Percentiles rank a stretch among this genome's conserved stretches.
Evolutionary conservation across 2,888 invertebrate genomes (phyloP).

Genomic region (Apocheima hispidaria): DNA sequence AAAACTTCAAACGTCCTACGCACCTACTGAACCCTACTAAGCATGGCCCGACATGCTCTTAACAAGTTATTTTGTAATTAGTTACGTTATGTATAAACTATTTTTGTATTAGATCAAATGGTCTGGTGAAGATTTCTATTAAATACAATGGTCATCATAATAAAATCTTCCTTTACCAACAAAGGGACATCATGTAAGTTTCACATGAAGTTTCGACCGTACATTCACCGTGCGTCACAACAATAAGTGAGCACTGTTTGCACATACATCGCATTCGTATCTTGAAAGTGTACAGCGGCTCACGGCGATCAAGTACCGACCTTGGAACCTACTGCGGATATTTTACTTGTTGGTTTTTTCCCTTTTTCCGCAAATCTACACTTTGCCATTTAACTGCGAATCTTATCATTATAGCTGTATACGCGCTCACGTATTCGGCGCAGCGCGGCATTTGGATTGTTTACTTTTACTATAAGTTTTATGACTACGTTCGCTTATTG

Average conservation of each 20-base stretch:
- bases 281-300: slow-evolving; percentile 76
- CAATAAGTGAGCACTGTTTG: slow-evolving; percentile 58
- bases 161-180: no score
- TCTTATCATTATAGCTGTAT: slow-evolving; percentile 44
- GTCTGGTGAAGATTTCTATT: no score
- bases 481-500: neutral
- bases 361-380: slow-evolving; percentile 75
- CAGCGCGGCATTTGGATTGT: slow-evolving; percentile 50
- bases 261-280: slow-evolving; percentile 55
- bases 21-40: no score
- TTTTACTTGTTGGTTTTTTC: slow-evolving; percentile 73
- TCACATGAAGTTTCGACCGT: slow-evolving; percentile 18
- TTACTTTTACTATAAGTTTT: slow-evolving; percentile 21
- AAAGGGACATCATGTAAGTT: neutral
- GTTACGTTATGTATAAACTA: no score
- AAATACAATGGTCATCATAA: no score
- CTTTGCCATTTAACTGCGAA: slow-evolving; percentile 55
- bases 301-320: slow-evolving; percentile 79
- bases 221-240: slow-evolving; percentile 26
- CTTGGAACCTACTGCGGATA: slow-evolving; percentile 78
- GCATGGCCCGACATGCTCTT: no score
- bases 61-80: no score
- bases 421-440: slow-evolving; percentile 53
- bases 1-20: no score
- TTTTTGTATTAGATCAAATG: no score